Evolutionary conservation across 2,797 vertebrate species (phyloP), one percentile per base, ranked within the genome.

Genomic region (Melanotaenia parkinsoni): DNA sequence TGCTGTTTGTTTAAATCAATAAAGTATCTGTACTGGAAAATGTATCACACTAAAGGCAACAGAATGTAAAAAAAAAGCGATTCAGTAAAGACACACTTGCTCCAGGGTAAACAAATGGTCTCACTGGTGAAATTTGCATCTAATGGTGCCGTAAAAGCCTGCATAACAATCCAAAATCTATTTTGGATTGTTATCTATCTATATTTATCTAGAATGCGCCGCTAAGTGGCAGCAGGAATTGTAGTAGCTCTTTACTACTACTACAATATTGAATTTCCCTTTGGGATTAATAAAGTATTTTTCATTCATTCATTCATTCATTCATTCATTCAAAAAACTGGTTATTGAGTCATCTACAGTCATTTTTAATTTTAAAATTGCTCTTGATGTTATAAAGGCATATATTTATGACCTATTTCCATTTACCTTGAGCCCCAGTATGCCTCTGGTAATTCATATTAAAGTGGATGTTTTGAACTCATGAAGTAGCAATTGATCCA

Each of bases 381-480:
- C 58, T 79, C 63, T 85, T 43, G 0, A 4, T 64, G 63, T 69
- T 72, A 64, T 30, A 22, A 63, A 63, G 51, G 64, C 76, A 72
- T 61, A 83, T 77, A 79, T 72, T 74, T 65, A 81, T 85, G 76
- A 85, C 76, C 77, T 81, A 60, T 66, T 76, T 68, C 35, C 72
- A 35, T 86, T 77, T 68, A 79, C 63, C 30, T 82, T 40, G 9
- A 74, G 45, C 62, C 7, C 35, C 69, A 68, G 74, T 69, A 69
- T 30, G 11, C 75, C 70, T 72, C 26, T 64, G 37, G n/a, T 68
- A 8, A 18, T 73, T 67, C 68, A 76, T 61, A 76, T 81, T 76
- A 58, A n/a, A 70, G 51, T 71, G 37, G 58, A 69, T 16, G 24
- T 40, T 79, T 67, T 70, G 53, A 77, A 71, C 24, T 24, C 47